Percentiles rank a stretch among this genome's conserved stretches.
phyloP scores from a whole-genome alignment of 2,888 invertebrate genomes.

The Tipula lateralis region DNA sequence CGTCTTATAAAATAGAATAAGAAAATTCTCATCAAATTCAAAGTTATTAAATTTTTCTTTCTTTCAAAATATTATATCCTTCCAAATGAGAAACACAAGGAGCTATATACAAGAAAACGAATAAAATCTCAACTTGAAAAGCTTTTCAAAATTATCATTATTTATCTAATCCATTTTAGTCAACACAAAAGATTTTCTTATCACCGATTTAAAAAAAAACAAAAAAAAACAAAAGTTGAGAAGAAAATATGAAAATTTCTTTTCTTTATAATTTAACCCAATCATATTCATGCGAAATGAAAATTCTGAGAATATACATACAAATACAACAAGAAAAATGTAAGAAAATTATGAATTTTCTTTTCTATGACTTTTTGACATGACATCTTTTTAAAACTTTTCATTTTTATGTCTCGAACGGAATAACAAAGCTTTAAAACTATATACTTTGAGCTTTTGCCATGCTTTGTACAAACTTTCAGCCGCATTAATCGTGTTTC shows the following conservation, averaged over 20 bases:
- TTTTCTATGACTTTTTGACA: background rate
- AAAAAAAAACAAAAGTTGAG: background rate
- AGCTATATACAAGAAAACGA: background rate
- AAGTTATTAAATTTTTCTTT: background rate
- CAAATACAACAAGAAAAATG: background rate
- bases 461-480: no score
- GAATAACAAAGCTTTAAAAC: background rate
- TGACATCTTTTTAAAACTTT: background rate
- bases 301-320: background rate
- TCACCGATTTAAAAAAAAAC: background rate
- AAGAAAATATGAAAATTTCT: background rate
- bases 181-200: slow-evolving; percentile 24
- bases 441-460: background rate
- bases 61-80: background rate
- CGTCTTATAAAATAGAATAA: background rate
- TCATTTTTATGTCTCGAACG: background rate
- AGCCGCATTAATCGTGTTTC: background rate
- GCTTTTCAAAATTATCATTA: slow-evolving; percentile 14
- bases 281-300: background rate
- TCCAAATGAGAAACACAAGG: background rate
- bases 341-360: background rate
- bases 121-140: background rate
- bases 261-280: slow-evolving; percentile 19
- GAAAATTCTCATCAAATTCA: background rate
- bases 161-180: slow-evolving; percentile 24